Evolutionary conservation across 92 coral and sea anemone genomes (phyloP), one percentile per base, ranked within the genome.

Genomic region (Ricordea florida): DNA sequence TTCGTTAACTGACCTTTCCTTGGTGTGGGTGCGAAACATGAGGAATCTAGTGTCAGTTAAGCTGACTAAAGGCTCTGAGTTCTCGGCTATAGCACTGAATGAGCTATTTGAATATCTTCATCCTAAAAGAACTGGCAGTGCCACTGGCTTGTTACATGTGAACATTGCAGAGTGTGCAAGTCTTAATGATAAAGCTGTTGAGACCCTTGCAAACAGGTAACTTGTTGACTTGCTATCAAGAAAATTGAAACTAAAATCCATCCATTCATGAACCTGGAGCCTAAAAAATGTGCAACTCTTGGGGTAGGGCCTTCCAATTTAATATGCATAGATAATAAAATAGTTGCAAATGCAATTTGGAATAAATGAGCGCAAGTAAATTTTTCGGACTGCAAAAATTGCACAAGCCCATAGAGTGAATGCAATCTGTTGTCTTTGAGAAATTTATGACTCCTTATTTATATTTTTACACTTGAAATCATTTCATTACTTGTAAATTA

Each of bases 1-100:
- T 50, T 72, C 87, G 24, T 75, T 94, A 29, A 66, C 94, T 69
- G 98, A 94, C 75, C 63, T 65, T 41, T 60, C 92, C 0, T 87
- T 94, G 34, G 50, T 46, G 10, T 69, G 73, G 62, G 47, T 94
- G 4, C 89, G 90, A 62, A 69, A 73, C 16, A 70, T 94, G 97
- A 50, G 53, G n/a, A 76, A 64, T 22, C 83, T 94, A 15, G 66
- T 57, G 29, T 55, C 92, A 10, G 64, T 94, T 11, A 73, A 79
- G 35, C 76, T 94, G 18, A 92, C 79, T 36, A 91, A 91, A 45
- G 98, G 98, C 35, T 76, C 80, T 50, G 86, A 78, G 10, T 94
- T 94, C 76, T 71, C 98, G 25, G 76, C 80, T 17, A 56, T 48
- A 45, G 98, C 75, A 32, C 48, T 94, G 16, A 37, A 53, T 26